A percentile compares a stretch with the other conserved stretches of the same genome.
Evolutionary conservation across 2,797 vertebrate species (phyloP).

Genomic region (Catamblyrhynchus diadema): DNA sequence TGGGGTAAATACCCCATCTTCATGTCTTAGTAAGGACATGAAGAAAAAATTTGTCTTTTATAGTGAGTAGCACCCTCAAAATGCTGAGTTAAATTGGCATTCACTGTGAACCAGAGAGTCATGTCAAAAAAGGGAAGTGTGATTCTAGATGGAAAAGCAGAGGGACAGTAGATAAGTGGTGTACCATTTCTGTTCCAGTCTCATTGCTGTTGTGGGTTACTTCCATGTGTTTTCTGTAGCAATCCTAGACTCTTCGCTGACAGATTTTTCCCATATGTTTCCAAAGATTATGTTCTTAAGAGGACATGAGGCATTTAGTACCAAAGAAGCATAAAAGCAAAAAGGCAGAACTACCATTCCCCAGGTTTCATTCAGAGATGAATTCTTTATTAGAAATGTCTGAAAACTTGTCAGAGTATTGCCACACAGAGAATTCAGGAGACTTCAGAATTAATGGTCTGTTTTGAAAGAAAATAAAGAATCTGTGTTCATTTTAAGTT

Average conservation of each 20-base stretch:
- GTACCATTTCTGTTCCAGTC: neutral
- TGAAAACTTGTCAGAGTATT: conserved; percentile 3
- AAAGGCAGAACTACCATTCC: neutral
- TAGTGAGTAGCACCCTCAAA: neutral
- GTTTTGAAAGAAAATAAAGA: conserved; percentile 18
- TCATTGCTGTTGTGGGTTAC: neutral
- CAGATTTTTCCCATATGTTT: neutral
- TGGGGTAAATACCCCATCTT: too few relatives aligned
- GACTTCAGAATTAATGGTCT: conserved; percentile 4
- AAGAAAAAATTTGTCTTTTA: neutral
- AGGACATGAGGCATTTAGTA: neutral
- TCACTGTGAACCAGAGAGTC: neutral
- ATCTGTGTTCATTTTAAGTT: neutral
- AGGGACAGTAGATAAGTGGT: neutral
- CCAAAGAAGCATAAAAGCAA: neutral
- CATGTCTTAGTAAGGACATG: neutral
- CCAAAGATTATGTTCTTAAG: neutral
- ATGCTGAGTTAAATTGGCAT: neutral
- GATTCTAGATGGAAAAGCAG: neutral
- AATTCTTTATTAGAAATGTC: conserved; percentile 25
- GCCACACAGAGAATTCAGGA: neutral
- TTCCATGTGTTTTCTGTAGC: neutral
- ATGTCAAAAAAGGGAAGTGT: neutral
- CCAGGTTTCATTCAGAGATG: neutral
- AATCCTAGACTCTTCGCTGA: neutral